These are phyloP conservation scores for Hymenopus coronatus DNA, from an alignment of 2,888 invertebrate genomes.

Conservation along the genomic window DNA sequence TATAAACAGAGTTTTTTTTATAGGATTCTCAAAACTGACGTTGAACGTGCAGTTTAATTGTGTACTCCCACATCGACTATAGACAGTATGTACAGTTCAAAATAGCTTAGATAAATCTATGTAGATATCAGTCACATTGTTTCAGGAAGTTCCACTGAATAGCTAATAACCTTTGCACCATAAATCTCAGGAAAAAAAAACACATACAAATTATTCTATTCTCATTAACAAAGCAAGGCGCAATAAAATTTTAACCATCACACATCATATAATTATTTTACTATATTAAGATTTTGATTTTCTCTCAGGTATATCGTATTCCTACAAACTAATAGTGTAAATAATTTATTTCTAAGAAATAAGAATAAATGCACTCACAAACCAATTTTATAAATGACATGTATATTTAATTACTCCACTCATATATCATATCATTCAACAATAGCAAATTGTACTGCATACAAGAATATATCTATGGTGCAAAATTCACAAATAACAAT, in stretches of 20 bases:
- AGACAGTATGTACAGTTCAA: too few relatives aligned
- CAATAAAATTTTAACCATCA: background rate
- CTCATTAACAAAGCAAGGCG: background rate
- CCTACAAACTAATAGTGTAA: background rate
- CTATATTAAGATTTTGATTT: constrained; percentile 14
- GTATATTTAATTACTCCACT: background rate
- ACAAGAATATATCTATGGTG: constrained; percentile 19
- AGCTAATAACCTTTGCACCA: background rate
- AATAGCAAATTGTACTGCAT: constrained; percentile 16
- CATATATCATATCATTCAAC: constrained; percentile 1
- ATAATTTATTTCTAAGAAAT: constrained; percentile 3
- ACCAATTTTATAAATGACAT: background rate
- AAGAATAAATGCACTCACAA: constrained; percentile 1
- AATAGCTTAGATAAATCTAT: too few relatives aligned
- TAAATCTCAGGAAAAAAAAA: background rate
- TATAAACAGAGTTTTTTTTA: background rate
- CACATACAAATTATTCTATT: background rate
- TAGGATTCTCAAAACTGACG: background rate
- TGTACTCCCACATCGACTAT: background rate
- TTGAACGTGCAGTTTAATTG: background rate
- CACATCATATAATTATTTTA: background rate
- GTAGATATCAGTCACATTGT: background rate
- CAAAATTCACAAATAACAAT: constrained; percentile 21
- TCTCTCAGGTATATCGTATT: constrained; percentile 3
- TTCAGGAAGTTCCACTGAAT: background rate